Evolutionary conservation across 2,888 invertebrate genomes (phyloP), one percentile per base, ranked within the genome.

Genomic region (Drosophila multiciliata): DNA sequence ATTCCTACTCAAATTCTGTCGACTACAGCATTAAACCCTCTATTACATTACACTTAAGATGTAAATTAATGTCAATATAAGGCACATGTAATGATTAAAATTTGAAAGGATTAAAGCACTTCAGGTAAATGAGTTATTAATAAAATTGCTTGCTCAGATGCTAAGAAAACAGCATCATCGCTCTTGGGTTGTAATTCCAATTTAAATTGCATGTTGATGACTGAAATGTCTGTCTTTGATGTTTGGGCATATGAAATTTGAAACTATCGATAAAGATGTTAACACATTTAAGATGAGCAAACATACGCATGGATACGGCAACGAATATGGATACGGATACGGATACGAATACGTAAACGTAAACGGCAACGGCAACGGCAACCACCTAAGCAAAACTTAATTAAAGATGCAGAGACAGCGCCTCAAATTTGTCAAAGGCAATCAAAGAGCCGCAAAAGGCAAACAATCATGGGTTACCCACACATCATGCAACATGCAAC

Each of bases 181-280:
- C 66, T 62, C 62, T 65, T n/a, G 52, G 57, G 72, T 50, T 59
- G 32, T 20, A 63, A 70, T 59, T 65, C 65, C 69, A 79, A 79
- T 79, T 79, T 75, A 75, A 73, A 79, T 79, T 79, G 66, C 45
- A 79, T 66, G 74, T 59, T 69, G 54, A 29, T 50, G 53, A 57
- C 29, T 38, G 40, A 35, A 40, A 52, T 33, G 67, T 66, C 76
- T 83, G 86, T 48, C 84, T 84, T 87, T 87, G 82, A 85, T 80
- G 84, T 80, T 38, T 15, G 49, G 70, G 67, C 78, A 82, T 80
- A 75, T 71, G 75, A 87, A 87, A 84, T 82, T 87, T 71, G 76
- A 59, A 85, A 87, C 87, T 85, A 87, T 87, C 87, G 87, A 87
- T 87, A 85, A 78, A 82, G 77, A 82, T 73, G 84, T 77, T 79